phyloP scores from a whole-genome alignment of 2,888 invertebrate species.

The Subacronicta megacephala region DNA sequence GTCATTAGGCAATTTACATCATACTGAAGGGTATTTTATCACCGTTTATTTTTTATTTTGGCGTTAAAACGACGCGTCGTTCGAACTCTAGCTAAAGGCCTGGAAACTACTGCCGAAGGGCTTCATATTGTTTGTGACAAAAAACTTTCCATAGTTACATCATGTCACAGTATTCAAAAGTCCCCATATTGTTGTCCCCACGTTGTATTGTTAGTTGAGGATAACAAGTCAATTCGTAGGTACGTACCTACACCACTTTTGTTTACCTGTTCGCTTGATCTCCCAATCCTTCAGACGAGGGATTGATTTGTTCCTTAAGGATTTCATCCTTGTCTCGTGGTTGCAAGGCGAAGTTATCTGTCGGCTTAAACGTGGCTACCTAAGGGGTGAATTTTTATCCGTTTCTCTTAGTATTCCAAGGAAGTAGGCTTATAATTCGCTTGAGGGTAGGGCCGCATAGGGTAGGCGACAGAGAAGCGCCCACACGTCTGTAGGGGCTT shows the following conservation, averaged over 20 bases:
- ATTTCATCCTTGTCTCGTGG: constrained; percentile 75
- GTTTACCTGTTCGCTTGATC: constrained; percentile 78
- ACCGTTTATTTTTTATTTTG: constrained; percentile 3
- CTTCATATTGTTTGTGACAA: neutral
- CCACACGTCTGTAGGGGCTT: constrained; percentile 70
- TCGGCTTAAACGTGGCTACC: constrained; percentile 83
- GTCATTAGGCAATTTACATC: constrained; percentile 39
- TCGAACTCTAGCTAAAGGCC: too few species aligned
- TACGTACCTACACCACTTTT: constrained; percentile 70
- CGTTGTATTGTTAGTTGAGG: constrained; percentile 75
- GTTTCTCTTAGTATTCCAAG: constrained; percentile 82
- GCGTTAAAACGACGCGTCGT: too few species aligned
- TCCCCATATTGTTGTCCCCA: constrained; percentile 59
- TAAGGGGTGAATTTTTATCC: constrained; percentile 84
- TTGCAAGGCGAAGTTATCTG: constrained; percentile 77
- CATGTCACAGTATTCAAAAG: constrained; percentile 32
- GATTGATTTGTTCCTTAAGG: constrained; percentile 82
- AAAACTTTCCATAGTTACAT: too few species aligned
- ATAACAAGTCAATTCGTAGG: constrained; percentile 72
- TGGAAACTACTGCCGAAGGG: too few species aligned
- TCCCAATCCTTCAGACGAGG: constrained; percentile 71
- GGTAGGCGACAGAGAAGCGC: constrained; percentile 70
- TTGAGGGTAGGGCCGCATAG: constrained; percentile 77
- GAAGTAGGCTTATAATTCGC: constrained; percentile 83
- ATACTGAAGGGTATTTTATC: constrained; percentile 22